phyloP scores from a whole-genome alignment of 1,140 invertebrate genomes.

The Heliothis virescens region DNA sequence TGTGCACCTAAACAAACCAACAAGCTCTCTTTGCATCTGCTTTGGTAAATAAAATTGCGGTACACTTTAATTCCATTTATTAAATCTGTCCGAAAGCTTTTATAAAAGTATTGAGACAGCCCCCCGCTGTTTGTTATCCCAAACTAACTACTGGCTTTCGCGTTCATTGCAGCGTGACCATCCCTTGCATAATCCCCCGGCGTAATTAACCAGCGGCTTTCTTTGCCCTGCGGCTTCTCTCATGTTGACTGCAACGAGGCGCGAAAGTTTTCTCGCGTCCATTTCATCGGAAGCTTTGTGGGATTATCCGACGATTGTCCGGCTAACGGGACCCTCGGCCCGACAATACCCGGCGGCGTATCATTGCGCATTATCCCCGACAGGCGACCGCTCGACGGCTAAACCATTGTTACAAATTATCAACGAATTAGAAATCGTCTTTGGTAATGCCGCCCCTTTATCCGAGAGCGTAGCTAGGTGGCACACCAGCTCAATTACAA shows the following conservation, averaged over 20 bases:
- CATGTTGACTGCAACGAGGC: constrained; percentile 81
- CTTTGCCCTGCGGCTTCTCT: constrained; percentile 67
- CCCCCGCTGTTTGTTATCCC: constrained; percentile 79
- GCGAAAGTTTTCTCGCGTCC: constrained; percentile 78
- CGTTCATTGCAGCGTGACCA: constrained; percentile 63
- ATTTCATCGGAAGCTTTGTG: constrained; percentile 77
- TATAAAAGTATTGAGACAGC: constrained; percentile 29
- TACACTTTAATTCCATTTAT: constrained; percentile 47
- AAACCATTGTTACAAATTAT: constrained; percentile 78
- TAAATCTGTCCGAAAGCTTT: constrained; percentile 36
- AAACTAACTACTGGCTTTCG: constrained; percentile 64
- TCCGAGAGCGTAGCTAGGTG: constrained; percentile 82
- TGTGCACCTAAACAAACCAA: constrained; percentile 6
- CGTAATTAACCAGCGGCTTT: constrained; percentile 74
- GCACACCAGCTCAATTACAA: constrained; percentile 64
- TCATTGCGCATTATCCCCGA: constrained; percentile 80
- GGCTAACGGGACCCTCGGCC: constrained; percentile 71
- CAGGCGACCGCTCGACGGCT: constrained; percentile 60
- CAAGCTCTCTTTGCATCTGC: constrained; percentile 14
- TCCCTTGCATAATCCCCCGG: constrained; percentile 75
- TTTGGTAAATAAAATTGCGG: constrained; percentile 18
- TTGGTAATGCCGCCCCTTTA: constrained; percentile 66
- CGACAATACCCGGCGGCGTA: constrained; percentile 76
- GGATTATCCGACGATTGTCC: constrained; percentile 82
- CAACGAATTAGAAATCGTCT: constrained; percentile 80